phyloP scores from a whole-genome alignment of 2,113 vertebrate genomes.

The Podarcis muralis region DNA sequence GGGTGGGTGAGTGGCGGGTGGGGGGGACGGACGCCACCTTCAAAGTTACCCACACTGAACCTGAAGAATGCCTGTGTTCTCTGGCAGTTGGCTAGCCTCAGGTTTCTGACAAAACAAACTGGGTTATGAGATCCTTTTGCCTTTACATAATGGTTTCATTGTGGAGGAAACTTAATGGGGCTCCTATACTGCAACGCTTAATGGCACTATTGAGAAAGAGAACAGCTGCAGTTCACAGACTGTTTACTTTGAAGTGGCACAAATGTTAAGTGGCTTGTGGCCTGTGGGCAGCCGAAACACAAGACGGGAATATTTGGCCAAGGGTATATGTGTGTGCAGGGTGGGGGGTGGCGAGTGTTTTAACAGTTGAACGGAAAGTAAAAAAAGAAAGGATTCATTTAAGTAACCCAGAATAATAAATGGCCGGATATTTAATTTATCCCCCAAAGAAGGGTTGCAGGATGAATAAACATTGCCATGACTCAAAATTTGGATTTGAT shows the following conservation, averaged over 20 bases:
- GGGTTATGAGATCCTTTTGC: not conserved
- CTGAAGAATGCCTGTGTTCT: not conserved
- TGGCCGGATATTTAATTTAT: conserved; percentile 38
- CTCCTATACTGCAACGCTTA: not conserved
- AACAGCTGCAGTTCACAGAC: conserved; percentile 17
- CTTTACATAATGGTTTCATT: conserved; percentile 11
- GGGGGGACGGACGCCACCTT: conserved; percentile 9
- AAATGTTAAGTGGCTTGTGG: not conserved
- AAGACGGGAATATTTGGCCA: rapidly evolving
- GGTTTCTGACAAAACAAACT: not conserved
- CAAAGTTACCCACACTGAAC: rapidly evolving
- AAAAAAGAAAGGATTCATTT: conserved; percentile 23
- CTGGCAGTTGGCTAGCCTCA: not conserved
- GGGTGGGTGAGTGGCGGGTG: not conserved
- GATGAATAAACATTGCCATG: conserved; percentile 22
- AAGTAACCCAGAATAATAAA: not conserved
- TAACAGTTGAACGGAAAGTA: not conserved
- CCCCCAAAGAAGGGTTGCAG: not conserved
- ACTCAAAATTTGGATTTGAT: conserved; percentile 29
- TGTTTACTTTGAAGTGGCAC: conserved; percentile 15
- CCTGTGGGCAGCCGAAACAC: not conserved
- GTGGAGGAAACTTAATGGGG: not conserved
- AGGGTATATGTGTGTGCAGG: not conserved
- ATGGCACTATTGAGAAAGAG: not conserved
- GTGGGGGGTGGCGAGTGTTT: not conserved